Evolutionary conservation across 2,797 vertebrate species (phyloP).

Genomic region (Rallus crepitans): DNA sequence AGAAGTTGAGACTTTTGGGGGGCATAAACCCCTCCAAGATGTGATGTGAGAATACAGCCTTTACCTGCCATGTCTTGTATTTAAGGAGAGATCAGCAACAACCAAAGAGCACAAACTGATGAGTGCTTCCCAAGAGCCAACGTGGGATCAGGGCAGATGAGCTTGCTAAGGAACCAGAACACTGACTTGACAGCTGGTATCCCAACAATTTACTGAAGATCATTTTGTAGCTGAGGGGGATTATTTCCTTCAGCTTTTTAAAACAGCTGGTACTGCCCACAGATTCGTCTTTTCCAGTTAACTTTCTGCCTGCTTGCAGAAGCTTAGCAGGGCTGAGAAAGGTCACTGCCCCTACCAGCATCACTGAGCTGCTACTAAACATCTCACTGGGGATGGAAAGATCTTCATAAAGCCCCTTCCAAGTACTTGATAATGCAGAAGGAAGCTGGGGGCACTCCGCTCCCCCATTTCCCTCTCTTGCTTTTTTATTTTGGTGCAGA

Average conservation of each 20-base stretch:
- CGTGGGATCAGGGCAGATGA: background rate
- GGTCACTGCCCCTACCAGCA: background rate
- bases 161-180: background rate
- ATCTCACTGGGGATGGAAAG: background rate
- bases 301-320: background rate
- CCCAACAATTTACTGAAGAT: background rate
- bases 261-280: background rate
- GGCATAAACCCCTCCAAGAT: background rate
- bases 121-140: accelerated
- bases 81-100: background rate
- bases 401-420: background rate
- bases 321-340: background rate
- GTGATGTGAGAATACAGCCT: background rate
- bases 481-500: background rate
- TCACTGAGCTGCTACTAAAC: background rate
- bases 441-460: background rate
- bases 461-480: background rate
- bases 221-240: background rate
- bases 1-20: background rate
- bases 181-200: background rate
- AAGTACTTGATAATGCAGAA: background rate
- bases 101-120: background rate
- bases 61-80: accelerated
- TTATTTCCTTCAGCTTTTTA: background rate
- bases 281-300: background rate